These are phyloP conservation scores for Drosophila chauvacae DNA, from an alignment of 1,140 invertebrate species.

Conservation along the genomic window DNA sequence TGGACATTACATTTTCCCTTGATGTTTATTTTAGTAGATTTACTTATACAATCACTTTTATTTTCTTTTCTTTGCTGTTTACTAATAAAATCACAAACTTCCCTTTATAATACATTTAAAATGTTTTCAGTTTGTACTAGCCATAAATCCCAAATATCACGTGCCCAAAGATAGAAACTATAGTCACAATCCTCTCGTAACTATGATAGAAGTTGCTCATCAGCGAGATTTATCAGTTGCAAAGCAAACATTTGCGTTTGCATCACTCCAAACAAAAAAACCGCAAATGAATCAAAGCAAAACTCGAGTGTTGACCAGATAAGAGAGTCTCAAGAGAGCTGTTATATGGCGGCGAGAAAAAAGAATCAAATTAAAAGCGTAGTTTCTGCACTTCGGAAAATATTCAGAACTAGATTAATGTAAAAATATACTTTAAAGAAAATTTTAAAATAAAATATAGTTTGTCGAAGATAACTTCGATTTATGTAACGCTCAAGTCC, in stretches of 20 bases:
- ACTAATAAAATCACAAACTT: not conserved
- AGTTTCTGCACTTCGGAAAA: slow-evolving; percentile 5
- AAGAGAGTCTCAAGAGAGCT: slow-evolving; percentile 37
- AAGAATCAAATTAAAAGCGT: slow-evolving; percentile 21
- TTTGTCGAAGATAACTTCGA: too few relatives aligned
- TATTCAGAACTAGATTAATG: not conserved
- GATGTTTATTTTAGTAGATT: too few relatives aligned
- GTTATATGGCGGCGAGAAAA: slow-evolving; percentile 33
- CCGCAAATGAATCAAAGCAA: slow-evolving; percentile 40
- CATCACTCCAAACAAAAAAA: slow-evolving; percentile 15
- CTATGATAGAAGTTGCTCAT: slow-evolving; percentile 1
- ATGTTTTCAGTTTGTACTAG: too few relatives aligned
- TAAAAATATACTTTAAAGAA: too few relatives aligned
- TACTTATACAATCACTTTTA: not conserved
- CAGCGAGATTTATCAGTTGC: slow-evolving; percentile 22
- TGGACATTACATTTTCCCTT: too few relatives aligned
- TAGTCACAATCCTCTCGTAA: not conserved
- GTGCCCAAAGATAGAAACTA: not conserved
- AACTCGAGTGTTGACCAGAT: slow-evolving; percentile 37
- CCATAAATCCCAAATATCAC: not conserved
- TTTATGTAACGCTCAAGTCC: too few relatives aligned
- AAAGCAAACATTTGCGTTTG: slow-evolving; percentile 21
- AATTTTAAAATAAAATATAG: too few relatives aligned
- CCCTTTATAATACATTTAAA: not conserved
- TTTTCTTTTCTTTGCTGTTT: not conserved